These are phyloP conservation scores for Circaetus cinerascens DNA, from an alignment of 2,113 vertebrate species.

Conservation along the genomic window DNA sequence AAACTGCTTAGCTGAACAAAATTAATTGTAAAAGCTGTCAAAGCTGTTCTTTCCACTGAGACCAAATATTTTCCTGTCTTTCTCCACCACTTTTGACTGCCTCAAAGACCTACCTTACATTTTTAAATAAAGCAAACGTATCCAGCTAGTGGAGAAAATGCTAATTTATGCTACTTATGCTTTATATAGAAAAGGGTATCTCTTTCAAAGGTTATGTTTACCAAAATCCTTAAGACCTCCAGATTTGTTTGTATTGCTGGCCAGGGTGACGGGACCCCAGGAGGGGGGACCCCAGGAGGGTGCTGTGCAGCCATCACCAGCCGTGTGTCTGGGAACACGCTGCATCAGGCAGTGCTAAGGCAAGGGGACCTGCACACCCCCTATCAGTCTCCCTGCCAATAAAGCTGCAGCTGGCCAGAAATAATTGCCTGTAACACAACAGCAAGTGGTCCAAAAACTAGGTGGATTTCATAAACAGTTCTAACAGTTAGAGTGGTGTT, in stretches of 20 bases:
- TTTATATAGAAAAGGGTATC: neutral
- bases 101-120: neutral
- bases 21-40: neutral
- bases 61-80: neutral
- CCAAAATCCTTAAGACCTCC: neutral
- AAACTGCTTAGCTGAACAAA: neutral
- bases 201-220: neutral
- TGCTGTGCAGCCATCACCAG: neutral
- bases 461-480: neutral
- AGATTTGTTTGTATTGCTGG: neutral
- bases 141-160: neutral
- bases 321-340: neutral
- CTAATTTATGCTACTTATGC: neutral
- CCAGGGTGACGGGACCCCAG: neutral
- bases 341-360: neutral
- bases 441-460: neutral
- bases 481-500: neutral
- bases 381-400: accelerated
- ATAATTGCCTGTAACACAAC: neutral
- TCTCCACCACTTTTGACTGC: neutral
- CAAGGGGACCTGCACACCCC: neutral
- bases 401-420: neutral
- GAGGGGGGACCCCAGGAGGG: neutral
- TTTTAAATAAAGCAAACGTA: neutral
- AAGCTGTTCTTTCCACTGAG: neutral